phyloP scores from a whole-genome alignment of 2,113 vertebrate species.

The Pedionomus torquatus region DNA sequence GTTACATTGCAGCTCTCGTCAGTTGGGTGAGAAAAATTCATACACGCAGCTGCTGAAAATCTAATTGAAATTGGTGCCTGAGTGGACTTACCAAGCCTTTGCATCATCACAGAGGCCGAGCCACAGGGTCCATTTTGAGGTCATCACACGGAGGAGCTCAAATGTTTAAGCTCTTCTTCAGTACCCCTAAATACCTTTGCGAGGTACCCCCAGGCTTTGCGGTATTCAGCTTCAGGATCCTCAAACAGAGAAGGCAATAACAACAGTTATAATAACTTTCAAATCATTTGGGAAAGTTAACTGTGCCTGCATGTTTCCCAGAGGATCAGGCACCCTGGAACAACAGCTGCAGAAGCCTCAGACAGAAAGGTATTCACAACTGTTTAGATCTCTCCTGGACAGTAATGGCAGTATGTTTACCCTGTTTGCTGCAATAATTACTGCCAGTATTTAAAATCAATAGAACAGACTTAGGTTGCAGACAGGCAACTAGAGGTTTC shows the following conservation, averaged over 20 bases:
- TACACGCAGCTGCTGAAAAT: neutral
- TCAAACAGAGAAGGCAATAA: neutral
- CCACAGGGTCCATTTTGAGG: neutral
- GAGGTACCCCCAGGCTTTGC: neutral
- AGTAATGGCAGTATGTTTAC: neutral
- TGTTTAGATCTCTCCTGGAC: neutral
- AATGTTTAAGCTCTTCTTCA: neutral
- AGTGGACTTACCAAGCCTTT: neutral
- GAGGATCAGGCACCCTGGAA: neutral
- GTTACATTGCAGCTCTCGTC: neutral
- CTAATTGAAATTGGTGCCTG: neutral
- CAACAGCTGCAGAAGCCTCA: neutral
- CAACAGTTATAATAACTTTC: neutral
- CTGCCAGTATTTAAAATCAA: neutral
- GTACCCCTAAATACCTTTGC: neutral
- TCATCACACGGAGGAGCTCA: neutral
- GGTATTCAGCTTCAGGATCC: neutral
- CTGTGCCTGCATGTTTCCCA: neutral
- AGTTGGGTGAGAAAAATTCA: neutral
- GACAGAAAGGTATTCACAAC: neutral
- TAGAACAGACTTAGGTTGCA: neutral
- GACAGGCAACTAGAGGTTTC: neutral
- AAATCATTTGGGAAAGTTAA: neutral
- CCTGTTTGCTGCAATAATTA: neutral
- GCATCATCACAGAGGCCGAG: fast-evolving